phyloP scores from a whole-genome alignment of 2,888 invertebrate species.

The Caradrina clavipalpis region DNA sequence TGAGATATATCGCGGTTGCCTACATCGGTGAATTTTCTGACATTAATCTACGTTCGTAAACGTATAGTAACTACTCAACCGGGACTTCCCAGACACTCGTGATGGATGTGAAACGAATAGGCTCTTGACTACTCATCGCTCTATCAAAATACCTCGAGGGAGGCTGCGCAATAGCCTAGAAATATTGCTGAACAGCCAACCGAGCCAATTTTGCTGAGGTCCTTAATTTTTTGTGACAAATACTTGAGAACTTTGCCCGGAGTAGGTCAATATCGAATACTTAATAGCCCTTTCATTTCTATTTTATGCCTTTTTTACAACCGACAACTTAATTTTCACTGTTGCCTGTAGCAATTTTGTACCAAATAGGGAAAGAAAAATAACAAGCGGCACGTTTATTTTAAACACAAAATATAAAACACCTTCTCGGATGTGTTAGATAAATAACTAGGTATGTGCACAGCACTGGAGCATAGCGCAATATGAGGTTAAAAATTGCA shows the following conservation, averaged over 20 bases:
- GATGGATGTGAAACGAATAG: slow-evolving; percentile 75
- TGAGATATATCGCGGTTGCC: slow-evolving; percentile 13
- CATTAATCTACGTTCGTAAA: slow-evolving; percentile 58
- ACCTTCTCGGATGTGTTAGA: slow-evolving; percentile 7
- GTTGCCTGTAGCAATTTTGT: not conserved
- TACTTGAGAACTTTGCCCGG: slow-evolving; percentile 8
- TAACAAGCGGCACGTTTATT: not conserved
- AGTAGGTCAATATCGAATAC: slow-evolving; percentile 13
- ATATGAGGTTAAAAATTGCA: slow-evolving; percentile 43
- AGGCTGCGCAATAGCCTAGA: slow-evolving; percentile 64
- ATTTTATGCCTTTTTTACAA: slow-evolving; percentile 12
- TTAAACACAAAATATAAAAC: not conserved
- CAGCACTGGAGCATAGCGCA: slow-evolving; percentile 5
- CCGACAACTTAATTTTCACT: not conserved
- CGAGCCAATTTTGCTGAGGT: slow-evolving; percentile 28
- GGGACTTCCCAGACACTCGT: slow-evolving; percentile 62
- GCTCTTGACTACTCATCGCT: slow-evolving; percentile 70
- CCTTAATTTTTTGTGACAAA: slow-evolving; percentile 44
- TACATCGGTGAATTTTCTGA: slow-evolving; percentile 32
- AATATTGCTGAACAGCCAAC: slow-evolving; percentile 53
- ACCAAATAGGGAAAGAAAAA: not conserved
- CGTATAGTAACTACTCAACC: slow-evolving; percentile 63
- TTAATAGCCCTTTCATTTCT: slow-evolving; percentile 8
- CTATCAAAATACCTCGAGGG: slow-evolving; percentile 70
- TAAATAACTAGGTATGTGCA: slow-evolving; percentile 26